phyloP scores from a whole-genome alignment of 2,797 vertebrate genomes.

The Prionace glauca region DNA sequence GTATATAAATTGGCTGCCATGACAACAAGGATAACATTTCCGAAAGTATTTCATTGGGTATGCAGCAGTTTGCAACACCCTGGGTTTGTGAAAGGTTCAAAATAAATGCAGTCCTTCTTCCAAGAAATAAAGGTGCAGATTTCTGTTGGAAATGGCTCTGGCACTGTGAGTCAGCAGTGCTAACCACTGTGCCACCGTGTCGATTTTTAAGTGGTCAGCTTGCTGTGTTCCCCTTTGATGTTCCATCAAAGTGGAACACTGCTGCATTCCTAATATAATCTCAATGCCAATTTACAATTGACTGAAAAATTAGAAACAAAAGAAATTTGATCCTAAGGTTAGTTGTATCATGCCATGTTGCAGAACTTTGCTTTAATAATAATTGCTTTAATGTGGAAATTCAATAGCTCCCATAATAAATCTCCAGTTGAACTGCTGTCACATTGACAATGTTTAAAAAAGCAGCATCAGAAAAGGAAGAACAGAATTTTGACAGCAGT shows the following conservation, averaged over 20 bases:
- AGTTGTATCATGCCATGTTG: neutral
- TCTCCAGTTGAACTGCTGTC: neutral
- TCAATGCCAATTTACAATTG: neutral
- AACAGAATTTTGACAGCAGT: neutral
- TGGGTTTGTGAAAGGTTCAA: neutral
- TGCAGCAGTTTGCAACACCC: neutral
- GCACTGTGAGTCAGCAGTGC: too few species aligned
- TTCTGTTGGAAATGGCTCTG: neutral
- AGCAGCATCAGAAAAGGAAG: neutral
- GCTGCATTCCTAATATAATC: neutral
- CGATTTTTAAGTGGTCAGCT: neutral
- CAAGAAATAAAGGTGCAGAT: neutral
- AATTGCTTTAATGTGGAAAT: neutral
- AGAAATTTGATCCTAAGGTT: neutral
- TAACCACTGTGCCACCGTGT: too few species aligned
- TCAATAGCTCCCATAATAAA: neutral
- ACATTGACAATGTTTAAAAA: neutral
- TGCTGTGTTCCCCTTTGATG: neutral
- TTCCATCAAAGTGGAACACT: neutral
- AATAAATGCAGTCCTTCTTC: neutral
- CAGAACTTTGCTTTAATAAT: neutral
- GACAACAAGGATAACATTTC: neutral
- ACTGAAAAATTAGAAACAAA: neutral
- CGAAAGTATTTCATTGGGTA: neutral
- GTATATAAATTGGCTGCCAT: neutral